phyloP scores from a whole-genome alignment of 2,113 vertebrate genomes.

The Sturnus vulgaris region DNA sequence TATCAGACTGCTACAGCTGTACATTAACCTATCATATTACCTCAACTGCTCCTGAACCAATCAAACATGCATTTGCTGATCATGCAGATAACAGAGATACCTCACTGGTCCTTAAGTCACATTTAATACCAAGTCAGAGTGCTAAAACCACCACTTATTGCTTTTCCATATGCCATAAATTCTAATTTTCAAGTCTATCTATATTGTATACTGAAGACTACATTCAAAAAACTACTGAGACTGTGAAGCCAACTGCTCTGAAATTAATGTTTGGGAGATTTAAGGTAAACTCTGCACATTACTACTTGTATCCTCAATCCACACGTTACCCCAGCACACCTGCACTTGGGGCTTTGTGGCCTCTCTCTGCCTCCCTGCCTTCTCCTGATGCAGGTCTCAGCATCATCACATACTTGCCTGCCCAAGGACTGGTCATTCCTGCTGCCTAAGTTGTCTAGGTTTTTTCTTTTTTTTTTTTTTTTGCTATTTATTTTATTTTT shows the following conservation, averaged over 20 bases:
- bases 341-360: rapidly evolving
- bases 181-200: neutral
- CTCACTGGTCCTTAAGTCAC: neutral
- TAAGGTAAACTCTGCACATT: neutral
- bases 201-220: neutral
- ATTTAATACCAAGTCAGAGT: neutral
- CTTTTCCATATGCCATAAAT: neutral
- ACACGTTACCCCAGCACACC: neutral
- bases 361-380: neutral
- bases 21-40: conserved; percentile 60
- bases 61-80: conserved; percentile 45
- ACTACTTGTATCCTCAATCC: neutral
- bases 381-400: neutral
- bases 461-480: neutral
- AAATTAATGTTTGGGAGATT: neutral
- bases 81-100: conserved; percentile 37
- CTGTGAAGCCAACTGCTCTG: rapidly evolving
- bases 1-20: conserved; percentile 77
- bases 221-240: neutral
- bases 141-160: neutral
- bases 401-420: neutral
- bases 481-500: neutral
- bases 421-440: rapidly evolving
- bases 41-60: conserved; percentile 46
- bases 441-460: rapidly evolving